Conservation (phyloP, 1,140 invertebrate genomes). For the Drosophila nigrodunni region DNA sequence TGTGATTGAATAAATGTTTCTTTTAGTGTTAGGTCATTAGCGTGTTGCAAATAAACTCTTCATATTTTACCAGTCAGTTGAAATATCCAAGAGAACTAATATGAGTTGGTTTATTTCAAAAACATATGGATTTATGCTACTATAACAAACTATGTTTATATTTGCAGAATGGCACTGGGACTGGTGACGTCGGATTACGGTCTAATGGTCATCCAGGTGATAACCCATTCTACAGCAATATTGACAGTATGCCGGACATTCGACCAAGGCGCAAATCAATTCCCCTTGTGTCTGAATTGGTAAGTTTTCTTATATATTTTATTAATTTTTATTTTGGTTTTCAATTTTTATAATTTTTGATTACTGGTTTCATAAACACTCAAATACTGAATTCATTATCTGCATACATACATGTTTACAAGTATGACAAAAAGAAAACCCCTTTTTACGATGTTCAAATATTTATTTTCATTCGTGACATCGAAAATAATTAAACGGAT, state of each 20-base stretch:
- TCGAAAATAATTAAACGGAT: constrained; percentile 81
- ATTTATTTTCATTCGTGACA: constrained; percentile 50
- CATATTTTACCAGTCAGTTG: no score
- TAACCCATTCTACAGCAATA: constrained; percentile 99
- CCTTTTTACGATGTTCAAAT: constrained; percentile 33
- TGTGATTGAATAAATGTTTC: no score
- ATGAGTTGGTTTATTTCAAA: no score
- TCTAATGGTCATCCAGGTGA: constrained; percentile 95
- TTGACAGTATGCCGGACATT: constrained; percentile 99
- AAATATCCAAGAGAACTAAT: no score
- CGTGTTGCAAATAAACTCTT: no score
- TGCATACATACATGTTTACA: constrained; percentile 2
- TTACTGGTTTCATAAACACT: neutral
- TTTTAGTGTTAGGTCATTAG: no score
- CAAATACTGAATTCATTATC: neutral
- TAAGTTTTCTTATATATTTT: constrained; percentile 87
- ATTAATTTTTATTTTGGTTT: neutral
- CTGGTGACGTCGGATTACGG: constrained; percentile 90
- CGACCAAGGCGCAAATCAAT: constrained; percentile 98
- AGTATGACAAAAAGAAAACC: neutral
- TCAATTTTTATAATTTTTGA: neutral
- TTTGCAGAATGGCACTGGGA: constrained; percentile 91
- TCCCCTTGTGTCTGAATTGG: constrained; percentile 99
- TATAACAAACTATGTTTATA: constrained; percentile 6
- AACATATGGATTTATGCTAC: neutral